Evolutionary conservation across 2,797 vertebrate genomes (phyloP), one percentile per base, ranked within the genome.

Genomic region (Molossus molossus): DNA sequence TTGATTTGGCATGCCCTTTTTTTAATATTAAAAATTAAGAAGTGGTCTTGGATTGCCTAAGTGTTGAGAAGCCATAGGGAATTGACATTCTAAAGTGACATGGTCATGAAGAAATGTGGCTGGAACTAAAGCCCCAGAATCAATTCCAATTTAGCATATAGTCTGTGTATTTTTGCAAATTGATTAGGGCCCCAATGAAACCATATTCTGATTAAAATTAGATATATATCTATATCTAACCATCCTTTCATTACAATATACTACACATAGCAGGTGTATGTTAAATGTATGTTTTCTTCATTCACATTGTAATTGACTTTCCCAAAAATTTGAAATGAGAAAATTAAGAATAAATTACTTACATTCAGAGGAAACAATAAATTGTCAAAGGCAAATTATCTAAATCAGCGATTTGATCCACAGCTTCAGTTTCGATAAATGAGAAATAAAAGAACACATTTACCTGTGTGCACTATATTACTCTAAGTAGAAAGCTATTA

Each of bases 161-260:
- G 50, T 89, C 25, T 20, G 9, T 45, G 12, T 12, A 82, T 58
- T 73, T 80, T 70, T 45, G 21, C 27, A 25, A 14, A 72, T 3
- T 72, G 40, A 27, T 37, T n/a, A 81, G 37, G 11, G 82, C 29
- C 1, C 50, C 45, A 87, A 3, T 57, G 40, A 94, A 86, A 94
- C 37, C 77, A 88, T 23, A 67, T 80, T 92, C 29, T 72, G 8
- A 23, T 83, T 92, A 29, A 95, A 96, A 29, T 67, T 92, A 94
- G 27, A 86, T 23, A 70, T 92, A 45, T 40, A 64, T 84, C 21
- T 84, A 70, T 48, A 95, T 9, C 27, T 60, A 70, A 10, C 14
- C 29, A 73, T 55, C 13, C 9, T 29, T 85, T 17, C n/a, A 77
- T 25, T 85, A 81, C 17, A 95, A 88, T 76, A 79, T 75, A 58